Conservation (phyloP, 2,888 invertebrate species). For the Coenonympha arcania region DNA sequence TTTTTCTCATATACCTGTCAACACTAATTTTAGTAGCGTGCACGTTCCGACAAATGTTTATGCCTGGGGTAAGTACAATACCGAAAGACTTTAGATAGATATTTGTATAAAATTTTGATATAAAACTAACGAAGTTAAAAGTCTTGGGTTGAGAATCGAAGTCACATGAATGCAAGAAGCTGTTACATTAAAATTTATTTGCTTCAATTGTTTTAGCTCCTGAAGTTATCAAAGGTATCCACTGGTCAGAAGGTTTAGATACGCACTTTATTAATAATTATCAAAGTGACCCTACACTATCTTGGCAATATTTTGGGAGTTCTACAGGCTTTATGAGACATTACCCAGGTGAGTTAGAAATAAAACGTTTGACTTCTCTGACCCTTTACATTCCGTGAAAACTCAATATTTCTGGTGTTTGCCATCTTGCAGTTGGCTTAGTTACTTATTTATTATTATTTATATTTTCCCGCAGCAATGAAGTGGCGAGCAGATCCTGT, state of each 20-base stretch:
- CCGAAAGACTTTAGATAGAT: neutral
- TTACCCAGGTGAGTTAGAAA: conserved; percentile 90
- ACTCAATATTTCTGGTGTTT: too few relatives aligned
- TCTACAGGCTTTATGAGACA: conserved; percentile 97
- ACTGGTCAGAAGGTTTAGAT: conserved; percentile 96
- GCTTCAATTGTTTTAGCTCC: conserved; percentile 72
- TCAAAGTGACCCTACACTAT: conserved; percentile 87
- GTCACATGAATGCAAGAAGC: too few relatives aligned
- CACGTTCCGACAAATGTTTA: conserved; percentile 98
- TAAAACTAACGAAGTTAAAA: too few relatives aligned
- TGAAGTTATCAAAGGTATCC: conserved; percentile 91
- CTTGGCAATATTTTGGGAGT: conserved; percentile 99
- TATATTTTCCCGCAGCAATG: conserved; percentile 71
- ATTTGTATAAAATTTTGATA: neutral
- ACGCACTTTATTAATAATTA: conserved; percentile 90
- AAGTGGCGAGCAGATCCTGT: conserved; percentile 86
- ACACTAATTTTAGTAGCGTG: conserved; percentile 87
- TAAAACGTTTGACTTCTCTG: too few relatives aligned
- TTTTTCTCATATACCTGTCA: conserved; percentile 85
- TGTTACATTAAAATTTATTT: too few relatives aligned
- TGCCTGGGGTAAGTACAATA: conserved; percentile 79
- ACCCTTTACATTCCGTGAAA: too few relatives aligned
- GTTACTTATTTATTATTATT: too few relatives aligned
- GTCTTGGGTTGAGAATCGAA: too few relatives aligned
- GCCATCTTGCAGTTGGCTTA: too few relatives aligned